Evolutionary conservation across 1,140 invertebrate genomes (phyloP), one percentile per base, ranked within the genome.

Genomic region (Penaeus japonicus): DNA sequence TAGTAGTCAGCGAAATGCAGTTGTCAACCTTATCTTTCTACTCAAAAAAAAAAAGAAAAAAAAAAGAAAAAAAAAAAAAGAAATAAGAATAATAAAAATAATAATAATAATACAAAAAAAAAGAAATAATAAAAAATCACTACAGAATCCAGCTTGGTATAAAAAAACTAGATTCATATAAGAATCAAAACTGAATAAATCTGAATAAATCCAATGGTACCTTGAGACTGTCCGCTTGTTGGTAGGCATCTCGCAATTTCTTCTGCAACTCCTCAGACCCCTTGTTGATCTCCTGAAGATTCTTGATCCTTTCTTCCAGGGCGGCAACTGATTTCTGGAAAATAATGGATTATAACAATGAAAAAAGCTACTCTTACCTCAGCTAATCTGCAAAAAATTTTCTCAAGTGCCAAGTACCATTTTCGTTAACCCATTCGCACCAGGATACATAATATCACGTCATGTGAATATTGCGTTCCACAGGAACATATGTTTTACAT

Each of bases 251-350:
- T 22, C 54, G 27, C 15, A 82, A 18, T 35, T 90, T 75, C 55
- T 85, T 85, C 59, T 89, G 24, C 18, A 65, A 24, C 30, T 80
- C 73, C 20, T 89, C 87, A 54, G 70, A 54, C 3, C 39, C 59
- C 32, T 59, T 84, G 17, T 65, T 79, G 12, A 55, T 73, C 0
- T 83, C 89, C 57, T 87, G 59, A 17, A 82, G 53, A 10, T 30
- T 73, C 39, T 70, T 84, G 32, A 83, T 86, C 53, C 79, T 78
- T 30, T 87, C 87, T 73, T 89, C 55, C 30, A 89, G 57, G 18
- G n/a, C 30, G 27, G 81, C 77, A 78, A 75, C 18, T 20, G 30
- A 15, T 65, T 77, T 54, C 81, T 84, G 73, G 65, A 85, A 89
- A 32, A 15, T 53, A 53, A 65, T 24, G 18, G 18, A 62, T 39